Percentiles rank a stretch among this genome's conserved stretches.
These are phyloP conservation scores for Caenorhabditis tropicalis DNA, from an alignment of 1,140 invertebrate genomes.

Conservation along the genomic window DNA sequence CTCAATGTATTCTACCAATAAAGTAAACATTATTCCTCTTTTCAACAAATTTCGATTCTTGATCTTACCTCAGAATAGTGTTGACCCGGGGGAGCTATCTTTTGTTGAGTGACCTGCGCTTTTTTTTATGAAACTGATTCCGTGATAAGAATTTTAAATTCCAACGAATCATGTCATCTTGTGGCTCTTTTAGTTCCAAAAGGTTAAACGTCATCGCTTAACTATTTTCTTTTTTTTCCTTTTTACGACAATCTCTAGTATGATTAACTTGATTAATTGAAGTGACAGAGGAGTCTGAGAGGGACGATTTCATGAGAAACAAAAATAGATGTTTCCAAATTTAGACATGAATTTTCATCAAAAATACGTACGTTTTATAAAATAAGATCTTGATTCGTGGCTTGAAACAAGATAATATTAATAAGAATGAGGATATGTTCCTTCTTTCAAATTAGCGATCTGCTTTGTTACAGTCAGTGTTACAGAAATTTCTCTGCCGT, in stretches of 20 bases:
- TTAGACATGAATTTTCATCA: no score
- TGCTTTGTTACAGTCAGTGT: no score
- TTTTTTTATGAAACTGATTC: neutral
- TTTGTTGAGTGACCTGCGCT: neutral
- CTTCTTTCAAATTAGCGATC: no score
- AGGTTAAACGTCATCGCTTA: neutral
- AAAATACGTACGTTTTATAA: no score
- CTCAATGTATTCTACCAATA: neutral
- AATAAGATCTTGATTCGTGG: no score
- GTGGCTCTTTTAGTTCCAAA: neutral
- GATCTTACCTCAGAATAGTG: neutral
- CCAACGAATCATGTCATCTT: neutral
- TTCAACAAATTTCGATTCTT: neutral
- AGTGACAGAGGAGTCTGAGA: neutral
- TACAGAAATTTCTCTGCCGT: no score
- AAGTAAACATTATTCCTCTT: neutral
- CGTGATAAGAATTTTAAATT: neutral
- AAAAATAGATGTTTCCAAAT: neutral
- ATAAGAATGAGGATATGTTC: no score
- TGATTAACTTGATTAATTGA: neutral
- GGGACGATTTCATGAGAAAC: neutral
- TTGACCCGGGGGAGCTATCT: neutral
- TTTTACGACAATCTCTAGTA: neutral
- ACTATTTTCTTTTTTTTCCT: neutral
- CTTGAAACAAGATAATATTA: no score